phyloP scores from a whole-genome alignment of 2,888 invertebrate genomes.

The Aphrophora alni region DNA sequence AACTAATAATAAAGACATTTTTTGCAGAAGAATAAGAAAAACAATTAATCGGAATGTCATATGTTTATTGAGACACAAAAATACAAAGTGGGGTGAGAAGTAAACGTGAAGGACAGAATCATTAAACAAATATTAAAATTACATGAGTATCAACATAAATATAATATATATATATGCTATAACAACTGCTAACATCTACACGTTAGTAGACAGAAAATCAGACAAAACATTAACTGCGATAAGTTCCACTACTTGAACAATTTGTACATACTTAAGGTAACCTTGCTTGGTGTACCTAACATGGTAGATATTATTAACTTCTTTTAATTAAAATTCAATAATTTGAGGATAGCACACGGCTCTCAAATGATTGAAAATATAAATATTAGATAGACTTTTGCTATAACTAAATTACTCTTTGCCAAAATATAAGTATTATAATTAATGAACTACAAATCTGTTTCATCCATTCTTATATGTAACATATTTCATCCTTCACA shows the following conservation, averaged over 20 bases:
- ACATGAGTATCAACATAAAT: constrained; percentile 3
- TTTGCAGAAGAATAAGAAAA: neutral
- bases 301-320: neutral
- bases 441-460: no score
- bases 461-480: no score
- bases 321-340: no score
- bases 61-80: constrained; percentile 32
- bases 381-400: no score
- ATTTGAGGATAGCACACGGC: no score
- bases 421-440: no score
- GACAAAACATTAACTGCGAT: constrained; percentile 7
- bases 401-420: no score
- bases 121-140: constrained; percentile 18
- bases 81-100: constrained; percentile 28
- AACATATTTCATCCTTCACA: no score
- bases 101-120: constrained; percentile 17
- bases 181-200: neutral
- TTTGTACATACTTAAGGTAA: constrained; percentile 15
- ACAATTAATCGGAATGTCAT: constrained; percentile 27
- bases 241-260: constrained; percentile 25
- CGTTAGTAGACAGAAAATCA: neutral
- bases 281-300: neutral
- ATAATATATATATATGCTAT: neutral
- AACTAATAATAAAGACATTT: no score
- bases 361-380: no score